A percentile compares a stretch with the other conserved stretches of the same genome.
Evolutionary conservation across 2,113 vertebrate genomes (phyloP).

Genomic region (Actinemys pallida): DNA sequence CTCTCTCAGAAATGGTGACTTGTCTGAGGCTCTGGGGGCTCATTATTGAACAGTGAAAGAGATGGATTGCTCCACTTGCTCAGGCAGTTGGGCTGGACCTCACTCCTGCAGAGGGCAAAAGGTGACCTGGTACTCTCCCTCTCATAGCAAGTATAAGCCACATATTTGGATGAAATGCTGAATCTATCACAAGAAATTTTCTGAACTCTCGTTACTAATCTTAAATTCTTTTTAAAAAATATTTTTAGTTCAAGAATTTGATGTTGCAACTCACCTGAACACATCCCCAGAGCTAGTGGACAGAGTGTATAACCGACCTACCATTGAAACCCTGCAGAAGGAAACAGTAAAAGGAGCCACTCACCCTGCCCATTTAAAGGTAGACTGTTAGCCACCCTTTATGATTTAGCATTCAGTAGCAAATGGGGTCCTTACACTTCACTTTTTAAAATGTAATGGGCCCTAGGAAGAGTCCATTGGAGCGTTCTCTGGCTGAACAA

Average conservation of each 20-base stretch:
- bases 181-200: neutral
- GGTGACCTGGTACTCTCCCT: neutral
- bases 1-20: neutral
- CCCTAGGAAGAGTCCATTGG: neutral
- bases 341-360: constrained; percentile 85
- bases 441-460: fast-evolving
- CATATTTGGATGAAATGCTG: neutral
- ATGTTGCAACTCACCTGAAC: constrained; percentile 87
- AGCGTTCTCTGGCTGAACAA: fast-evolving
- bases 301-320: constrained; percentile 92
- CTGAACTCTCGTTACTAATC: neutral
- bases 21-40: neutral
- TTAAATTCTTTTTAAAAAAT: neutral
- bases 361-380: constrained; percentile 74
- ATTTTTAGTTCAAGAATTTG: constrained; percentile 86
- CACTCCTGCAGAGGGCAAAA: neutral
- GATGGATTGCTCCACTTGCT: neutral
- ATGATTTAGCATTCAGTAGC: neutral
- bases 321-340: constrained; percentile 85
- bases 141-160: neutral
- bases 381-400: constrained; percentile 48
- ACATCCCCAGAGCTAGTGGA: constrained; percentile 89
- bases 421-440: neutral
- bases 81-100: neutral
- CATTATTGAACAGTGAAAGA: neutral